A percentile compares a stretch with the other conserved stretches of the same genome.
Evolutionary conservation across 2,797 vertebrate species (phyloP).

Genomic region (Microctenopoma lineatum): DNA sequence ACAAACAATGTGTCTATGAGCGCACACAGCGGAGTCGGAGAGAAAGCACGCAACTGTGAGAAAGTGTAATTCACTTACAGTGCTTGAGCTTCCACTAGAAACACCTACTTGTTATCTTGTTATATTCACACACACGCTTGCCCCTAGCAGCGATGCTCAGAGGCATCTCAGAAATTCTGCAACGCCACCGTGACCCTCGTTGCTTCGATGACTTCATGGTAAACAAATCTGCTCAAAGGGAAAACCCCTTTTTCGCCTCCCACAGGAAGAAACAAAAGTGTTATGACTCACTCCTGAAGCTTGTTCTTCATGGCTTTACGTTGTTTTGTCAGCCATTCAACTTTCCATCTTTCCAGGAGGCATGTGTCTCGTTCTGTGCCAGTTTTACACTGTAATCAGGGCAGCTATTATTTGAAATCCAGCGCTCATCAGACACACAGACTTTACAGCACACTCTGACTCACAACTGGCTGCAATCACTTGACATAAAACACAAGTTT

Average conservation of each 20-base stretch:
- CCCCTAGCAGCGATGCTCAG: conserved; percentile 76
- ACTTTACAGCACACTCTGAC: conserved; percentile 34
- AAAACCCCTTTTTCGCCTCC: conserved; percentile 63
- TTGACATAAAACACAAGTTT: conserved; percentile 32
- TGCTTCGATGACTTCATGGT: conserved; percentile 69
- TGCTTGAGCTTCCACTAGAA: conserved; percentile 64
- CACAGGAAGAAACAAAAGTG: conserved; percentile 37
- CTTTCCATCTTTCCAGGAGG: conserved; percentile 59
- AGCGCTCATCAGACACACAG: conserved; percentile 43
- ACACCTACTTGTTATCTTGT: conserved; percentile 78
- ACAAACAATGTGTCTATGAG: conserved; percentile 58
- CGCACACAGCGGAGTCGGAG: conserved; percentile 34
- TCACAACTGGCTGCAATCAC: conserved; percentile 59
- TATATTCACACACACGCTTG: conserved; percentile 72
- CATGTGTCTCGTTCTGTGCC: conserved; percentile 64
- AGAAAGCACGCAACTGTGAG: conserved; percentile 61
- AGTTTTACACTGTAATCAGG: conserved; percentile 62
- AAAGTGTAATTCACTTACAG: conserved; percentile 63
- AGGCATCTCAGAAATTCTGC: conserved; percentile 86
- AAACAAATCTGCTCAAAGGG: conserved; percentile 68
- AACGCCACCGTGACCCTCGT: conserved; percentile 70
- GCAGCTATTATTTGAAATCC: conserved; percentile 54
- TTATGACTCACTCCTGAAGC: conserved; percentile 56
- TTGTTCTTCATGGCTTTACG: conserved; percentile 47
- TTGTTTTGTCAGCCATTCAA: conserved; percentile 64